phyloP scores from a whole-genome alignment of 2,113 vertebrate species.

The Callithrix jacchus region DNA sequence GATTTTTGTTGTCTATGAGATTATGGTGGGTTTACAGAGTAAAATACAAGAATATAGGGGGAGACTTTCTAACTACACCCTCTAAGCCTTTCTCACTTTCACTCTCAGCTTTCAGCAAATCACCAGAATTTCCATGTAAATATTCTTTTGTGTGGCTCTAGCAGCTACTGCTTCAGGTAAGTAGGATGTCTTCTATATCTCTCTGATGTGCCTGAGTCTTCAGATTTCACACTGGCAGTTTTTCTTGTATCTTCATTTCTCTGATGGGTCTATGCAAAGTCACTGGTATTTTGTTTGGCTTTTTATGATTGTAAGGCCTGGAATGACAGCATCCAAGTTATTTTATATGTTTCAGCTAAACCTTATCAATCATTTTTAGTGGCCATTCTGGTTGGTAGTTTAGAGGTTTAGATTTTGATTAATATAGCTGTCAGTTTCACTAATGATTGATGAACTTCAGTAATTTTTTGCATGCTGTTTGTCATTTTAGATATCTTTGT shows the following conservation, averaged over 20 bases:
- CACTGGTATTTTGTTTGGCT: background rate
- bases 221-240: background rate
- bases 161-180: background rate
- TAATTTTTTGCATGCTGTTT: background rate
- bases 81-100: background rate
- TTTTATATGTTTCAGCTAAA: background rate
- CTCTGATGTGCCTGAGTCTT: background rate
- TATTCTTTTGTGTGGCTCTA: background rate
- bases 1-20: background rate
- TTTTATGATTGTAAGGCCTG: background rate
- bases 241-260: background rate
- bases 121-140: background rate
- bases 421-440: background rate
- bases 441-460: background rate
- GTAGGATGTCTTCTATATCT: fast-evolving
- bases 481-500: background rate
- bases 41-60: background rate
- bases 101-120: background rate
- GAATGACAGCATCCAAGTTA: background rate
- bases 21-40: background rate
- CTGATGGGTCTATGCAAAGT: background rate
- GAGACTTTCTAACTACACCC: too few relatives aligned
- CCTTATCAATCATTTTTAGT: background rate
- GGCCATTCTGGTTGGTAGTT: background rate
- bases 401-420: background rate